A percentile compares a stretch with the other conserved stretches of the same genome.
Conservation (phyloP, 2,888 invertebrate species). For the Physocephala rufipes region DNA sequence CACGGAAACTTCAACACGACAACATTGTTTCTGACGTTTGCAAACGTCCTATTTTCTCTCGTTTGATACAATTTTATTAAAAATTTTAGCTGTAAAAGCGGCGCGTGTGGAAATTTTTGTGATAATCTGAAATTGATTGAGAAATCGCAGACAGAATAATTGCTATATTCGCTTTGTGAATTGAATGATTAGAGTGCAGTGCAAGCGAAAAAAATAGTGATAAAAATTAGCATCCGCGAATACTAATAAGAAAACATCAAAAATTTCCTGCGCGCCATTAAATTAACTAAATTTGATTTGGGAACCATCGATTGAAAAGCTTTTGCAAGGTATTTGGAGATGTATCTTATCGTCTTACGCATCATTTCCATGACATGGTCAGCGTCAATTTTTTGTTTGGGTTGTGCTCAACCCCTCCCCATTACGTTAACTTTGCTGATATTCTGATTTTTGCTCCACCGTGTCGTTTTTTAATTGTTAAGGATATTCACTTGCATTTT, state of each 20-base stretch:
- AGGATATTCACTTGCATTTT: no score
- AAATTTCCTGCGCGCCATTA: background rate
- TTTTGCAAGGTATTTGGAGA: constrained; percentile 14
- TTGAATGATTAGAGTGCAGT: background rate
- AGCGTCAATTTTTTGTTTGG: background rate
- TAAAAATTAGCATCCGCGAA: background rate
- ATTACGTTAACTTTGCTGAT: no score
- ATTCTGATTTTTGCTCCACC: no score
- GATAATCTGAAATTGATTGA: constrained; percentile 3
- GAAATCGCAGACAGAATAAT: background rate
- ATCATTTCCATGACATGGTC: background rate
- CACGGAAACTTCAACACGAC: constrained; percentile 10
- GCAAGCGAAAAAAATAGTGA: background rate
- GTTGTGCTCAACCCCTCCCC: background rate
- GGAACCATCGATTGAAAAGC: constrained; percentile 16
- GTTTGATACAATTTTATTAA: background rate
- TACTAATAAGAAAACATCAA: background rate
- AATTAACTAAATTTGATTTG: background rate
- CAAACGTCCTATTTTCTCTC: background rate
- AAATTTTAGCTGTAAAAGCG: constrained; percentile 13
- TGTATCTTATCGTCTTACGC: background rate
- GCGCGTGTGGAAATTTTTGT: constrained; percentile 16
- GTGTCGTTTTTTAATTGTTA: no score
- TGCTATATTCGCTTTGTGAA: background rate
- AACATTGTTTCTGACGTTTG: constrained; percentile 10